phyloP scores from a whole-genome alignment of 92 coral and sea anemone genomes.

The Scolanthus callimorphus region DNA sequence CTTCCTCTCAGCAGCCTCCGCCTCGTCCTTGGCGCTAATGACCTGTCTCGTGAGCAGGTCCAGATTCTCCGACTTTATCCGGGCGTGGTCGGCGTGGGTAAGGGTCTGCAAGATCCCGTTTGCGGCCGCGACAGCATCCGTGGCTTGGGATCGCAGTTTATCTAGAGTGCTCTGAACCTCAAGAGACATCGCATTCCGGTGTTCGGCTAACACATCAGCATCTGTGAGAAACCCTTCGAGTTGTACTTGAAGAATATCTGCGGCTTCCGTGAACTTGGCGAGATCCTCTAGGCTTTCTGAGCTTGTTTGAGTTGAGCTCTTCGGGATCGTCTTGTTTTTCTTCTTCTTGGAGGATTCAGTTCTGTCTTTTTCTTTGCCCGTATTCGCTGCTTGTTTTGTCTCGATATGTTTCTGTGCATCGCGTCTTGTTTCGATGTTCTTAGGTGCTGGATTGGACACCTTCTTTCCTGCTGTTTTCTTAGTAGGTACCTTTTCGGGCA shows the following conservation, averaged over 20 bases:
- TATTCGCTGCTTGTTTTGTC: background rate
- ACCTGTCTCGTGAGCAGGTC: background rate
- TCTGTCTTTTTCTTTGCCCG: background rate
- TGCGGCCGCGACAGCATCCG: background rate
- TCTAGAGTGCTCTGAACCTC: constrained; percentile 1
- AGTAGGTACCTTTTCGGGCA: background rate
- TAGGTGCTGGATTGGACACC: background rate
- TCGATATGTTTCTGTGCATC: background rate
- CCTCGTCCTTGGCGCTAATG: constrained; percentile 2
- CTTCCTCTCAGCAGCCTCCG: background rate
- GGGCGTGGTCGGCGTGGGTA: background rate
- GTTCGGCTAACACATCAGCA: background rate
- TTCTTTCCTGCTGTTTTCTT: background rate
- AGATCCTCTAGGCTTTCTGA: background rate
- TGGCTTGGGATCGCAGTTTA: background rate
- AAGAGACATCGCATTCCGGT: background rate
- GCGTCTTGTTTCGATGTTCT: background rate
- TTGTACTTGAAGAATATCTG: background rate
- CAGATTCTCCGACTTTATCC: background rate
- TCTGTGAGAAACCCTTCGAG: background rate
- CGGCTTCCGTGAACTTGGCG: constrained; percentile 1
- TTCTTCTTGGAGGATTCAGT: background rate
- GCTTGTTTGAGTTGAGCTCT: background rate
- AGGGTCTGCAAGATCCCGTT: background rate
- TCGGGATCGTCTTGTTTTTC: background rate